Evolutionary conservation across 2,888 invertebrate species (phyloP).

Genomic region (Pollenia labialis): DNA sequence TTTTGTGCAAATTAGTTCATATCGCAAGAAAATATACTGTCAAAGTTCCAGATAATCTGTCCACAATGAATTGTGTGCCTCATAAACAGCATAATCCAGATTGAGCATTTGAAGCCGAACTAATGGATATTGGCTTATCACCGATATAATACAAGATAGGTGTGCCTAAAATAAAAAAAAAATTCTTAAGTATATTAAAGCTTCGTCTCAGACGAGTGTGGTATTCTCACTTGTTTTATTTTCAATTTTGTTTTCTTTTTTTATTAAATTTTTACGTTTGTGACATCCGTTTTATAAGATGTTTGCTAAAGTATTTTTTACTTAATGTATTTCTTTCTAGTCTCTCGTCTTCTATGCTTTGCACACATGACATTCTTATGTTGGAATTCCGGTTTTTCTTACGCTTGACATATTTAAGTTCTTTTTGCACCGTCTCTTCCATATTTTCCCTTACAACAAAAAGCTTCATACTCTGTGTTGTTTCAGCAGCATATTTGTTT

Average conservation of each 20-base stretch:
- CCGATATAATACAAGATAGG: too few species aligned
- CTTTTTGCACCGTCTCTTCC: neutral
- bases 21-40: too few species aligned
- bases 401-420: constrained; percentile 56
- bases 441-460: neutral
- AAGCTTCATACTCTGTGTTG: neutral
- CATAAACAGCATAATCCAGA: too few species aligned
- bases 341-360: neutral
- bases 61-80: too few species aligned
- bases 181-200: too few species aligned
- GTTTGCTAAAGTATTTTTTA: constrained; percentile 13
- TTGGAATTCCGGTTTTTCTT: neutral
- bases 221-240: neutral
- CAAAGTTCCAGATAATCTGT: too few species aligned
- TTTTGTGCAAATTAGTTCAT: too few species aligned
- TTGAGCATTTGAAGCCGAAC: too few species aligned
- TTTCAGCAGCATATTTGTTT: constrained; percentile 21
- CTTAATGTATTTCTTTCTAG: neutral
- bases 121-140: too few species aligned
- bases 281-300: constrained; percentile 29
- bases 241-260: neutral
- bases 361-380: neutral
- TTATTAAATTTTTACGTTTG: constrained; percentile 1
- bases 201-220: too few species aligned
- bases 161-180: too few species aligned